Base-by-base conservation (phyloP, 2,888 invertebrate genomes). In the Pteria penguin region DNA sequence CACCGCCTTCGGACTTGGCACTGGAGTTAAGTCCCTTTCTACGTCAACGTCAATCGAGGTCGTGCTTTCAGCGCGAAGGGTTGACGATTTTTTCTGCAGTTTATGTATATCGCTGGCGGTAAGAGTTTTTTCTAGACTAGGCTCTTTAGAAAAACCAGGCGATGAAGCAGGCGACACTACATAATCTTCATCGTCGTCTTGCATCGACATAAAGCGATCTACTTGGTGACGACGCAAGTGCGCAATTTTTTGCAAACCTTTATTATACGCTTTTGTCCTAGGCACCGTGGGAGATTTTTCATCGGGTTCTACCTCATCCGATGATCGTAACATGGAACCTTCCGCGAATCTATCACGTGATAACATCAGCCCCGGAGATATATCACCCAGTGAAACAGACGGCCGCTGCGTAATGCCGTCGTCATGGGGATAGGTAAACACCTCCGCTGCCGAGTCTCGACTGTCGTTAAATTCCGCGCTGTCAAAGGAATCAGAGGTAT, bases 141-240 rank as follows among this genome's bases (percentile, higher is more conserved):
- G 60, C 31, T 72, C 62, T 54, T 65, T 31, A 52, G 71, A 71
- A 1, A 75, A 26, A 18, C 67, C 63, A 18, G 76, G 76, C 45
- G 76, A 72, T 27, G 55, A 33, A n/a, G 55, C 24, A 27, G 54
- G 45, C 18, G 45, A 45, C 14, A 58, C 69, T 62, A 62, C 36
- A 75, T 87, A 86, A 26, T 86, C 86, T 4, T 82, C 86, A 65
- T 84, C 85, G 60, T 82, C 80, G n/a, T 81, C 77, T 29, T 75
- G 36, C 8, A 74, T 76, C 1, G 75, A 58, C 81, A 82, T 80
- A 22, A 84, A 69, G 14, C 79, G 72, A 22, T 80, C 74, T 14
- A 85, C 82, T 62, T 84, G 79, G 33, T 70, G 69, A 62, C 80
- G 76, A n/a, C 86, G 80, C 14, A 82, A 58, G 4, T 83, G 81